Evolutionary conservation across 1,140 invertebrate genomes (phyloP).

Genomic region (Holcopasites calliopsidis): DNA sequence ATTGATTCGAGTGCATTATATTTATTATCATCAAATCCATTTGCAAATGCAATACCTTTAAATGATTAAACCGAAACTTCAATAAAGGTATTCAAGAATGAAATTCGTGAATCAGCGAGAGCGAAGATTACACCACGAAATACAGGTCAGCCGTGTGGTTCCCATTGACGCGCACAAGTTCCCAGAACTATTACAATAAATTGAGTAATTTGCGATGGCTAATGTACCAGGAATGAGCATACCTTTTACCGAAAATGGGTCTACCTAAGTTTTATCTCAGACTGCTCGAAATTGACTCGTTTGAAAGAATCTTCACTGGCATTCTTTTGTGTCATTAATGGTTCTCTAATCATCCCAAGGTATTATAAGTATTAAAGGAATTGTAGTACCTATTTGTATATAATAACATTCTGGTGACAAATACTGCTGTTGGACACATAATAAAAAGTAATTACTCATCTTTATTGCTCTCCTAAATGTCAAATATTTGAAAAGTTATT

Average conservation of each 20-base stretch:
- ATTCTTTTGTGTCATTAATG: neutral
- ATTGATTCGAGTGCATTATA: too few species aligned
- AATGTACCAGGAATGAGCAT: neutral
- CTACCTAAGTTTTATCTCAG: neutral
- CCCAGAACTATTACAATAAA: neutral
- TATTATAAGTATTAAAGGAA: neutral
- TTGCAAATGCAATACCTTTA: too few species aligned
- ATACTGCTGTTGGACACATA: too few species aligned
- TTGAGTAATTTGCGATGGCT: slow-evolving; percentile 4
- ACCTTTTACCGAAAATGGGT: slow-evolving; percentile 10
- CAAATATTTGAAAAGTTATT: too few species aligned
- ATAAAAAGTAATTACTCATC: too few species aligned
- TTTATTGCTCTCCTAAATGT: too few species aligned
- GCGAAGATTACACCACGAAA: slow-evolving; percentile 19
- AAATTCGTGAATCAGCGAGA: slow-evolving; percentile 16
- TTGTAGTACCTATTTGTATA: neutral
- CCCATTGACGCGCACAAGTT: neutral
- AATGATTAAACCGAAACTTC: too few species aligned
- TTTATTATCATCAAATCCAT: too few species aligned
- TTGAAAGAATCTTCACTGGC: neutral
- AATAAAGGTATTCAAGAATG: too few species aligned
- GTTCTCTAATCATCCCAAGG: neutral
- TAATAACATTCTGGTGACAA: neutral
- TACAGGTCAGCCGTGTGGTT: slow-evolving; percentile 41
- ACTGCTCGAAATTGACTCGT: slow-evolving; percentile 12